phyloP scores from a whole-genome alignment of 2,113 vertebrate genomes.

The Podiceps cristatus region DNA sequence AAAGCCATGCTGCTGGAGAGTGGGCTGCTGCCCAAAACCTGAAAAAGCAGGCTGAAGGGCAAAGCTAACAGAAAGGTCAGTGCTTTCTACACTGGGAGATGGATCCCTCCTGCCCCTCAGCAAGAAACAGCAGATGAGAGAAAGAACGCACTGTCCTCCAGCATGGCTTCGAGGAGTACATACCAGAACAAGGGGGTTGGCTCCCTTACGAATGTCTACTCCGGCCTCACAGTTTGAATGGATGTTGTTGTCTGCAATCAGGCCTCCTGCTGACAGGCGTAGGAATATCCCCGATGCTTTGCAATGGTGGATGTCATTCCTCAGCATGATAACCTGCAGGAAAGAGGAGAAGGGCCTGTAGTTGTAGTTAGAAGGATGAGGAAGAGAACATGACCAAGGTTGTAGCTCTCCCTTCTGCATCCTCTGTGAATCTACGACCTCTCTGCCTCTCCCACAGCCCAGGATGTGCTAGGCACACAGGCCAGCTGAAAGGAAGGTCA shows the following conservation, averaged over 20 bases:
- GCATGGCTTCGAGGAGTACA: background rate
- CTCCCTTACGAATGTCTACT: constrained; percentile 87
- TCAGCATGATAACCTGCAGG: constrained; percentile 87
- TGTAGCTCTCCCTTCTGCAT: background rate
- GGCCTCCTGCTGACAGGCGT: constrained; percentile 85
- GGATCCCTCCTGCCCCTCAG: rapidly evolving
- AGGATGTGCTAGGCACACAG: background rate
- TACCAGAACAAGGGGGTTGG: constrained; percentile 88
- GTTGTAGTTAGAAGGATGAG: background rate
- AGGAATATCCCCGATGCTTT: constrained; percentile 86
- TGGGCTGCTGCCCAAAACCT: background rate
- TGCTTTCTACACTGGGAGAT: background rate
- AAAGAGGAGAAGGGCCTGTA: background rate
- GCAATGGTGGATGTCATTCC: constrained; percentile 87
- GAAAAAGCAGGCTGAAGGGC: background rate
- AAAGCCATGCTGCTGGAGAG: background rate
- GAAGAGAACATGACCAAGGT: background rate
- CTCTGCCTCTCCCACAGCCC: rapidly evolving
- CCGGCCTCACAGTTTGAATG: constrained; percentile 87
- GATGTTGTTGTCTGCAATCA: constrained; percentile 88
- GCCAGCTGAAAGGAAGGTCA: background rate
- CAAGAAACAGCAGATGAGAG: background rate
- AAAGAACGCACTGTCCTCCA: rapidly evolving
- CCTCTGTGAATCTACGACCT: background rate
- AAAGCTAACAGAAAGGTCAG: background rate